Conservation (phyloP, 2,888 invertebrate species). For the Mimas tiliae region DNA sequence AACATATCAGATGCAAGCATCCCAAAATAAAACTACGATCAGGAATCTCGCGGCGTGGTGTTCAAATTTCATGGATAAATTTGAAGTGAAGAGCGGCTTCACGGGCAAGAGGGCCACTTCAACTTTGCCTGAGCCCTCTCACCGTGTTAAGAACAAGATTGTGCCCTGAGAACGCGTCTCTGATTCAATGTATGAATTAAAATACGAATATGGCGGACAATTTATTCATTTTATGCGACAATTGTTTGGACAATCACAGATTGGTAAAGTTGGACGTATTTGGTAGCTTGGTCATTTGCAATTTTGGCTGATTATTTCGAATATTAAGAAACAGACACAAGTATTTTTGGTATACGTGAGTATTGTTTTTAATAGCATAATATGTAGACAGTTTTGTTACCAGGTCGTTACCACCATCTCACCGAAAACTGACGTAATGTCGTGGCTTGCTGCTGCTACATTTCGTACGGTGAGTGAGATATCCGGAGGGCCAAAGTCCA, state of each 20-base stretch:
- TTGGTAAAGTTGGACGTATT: no score
- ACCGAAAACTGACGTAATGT: no score
- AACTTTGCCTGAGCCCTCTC: constrained; percentile 39
- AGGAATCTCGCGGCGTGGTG: constrained; percentile 36
- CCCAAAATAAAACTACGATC: constrained; percentile 35
- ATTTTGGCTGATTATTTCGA: no score
- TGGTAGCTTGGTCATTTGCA: no score
- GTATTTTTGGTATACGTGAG: no score
- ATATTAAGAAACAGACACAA: no score
- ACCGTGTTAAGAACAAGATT: constrained; percentile 45
- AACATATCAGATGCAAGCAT: neutral
- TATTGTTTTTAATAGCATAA: no score
- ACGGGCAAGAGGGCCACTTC: constrained; percentile 39
- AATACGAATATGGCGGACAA: neutral
- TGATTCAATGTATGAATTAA: constrained; percentile 31
- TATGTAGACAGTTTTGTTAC: no score
- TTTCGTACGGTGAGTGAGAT: no score
- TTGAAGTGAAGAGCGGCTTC: constrained; percentile 44
- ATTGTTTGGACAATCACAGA: neutral
- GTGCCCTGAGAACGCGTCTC: constrained; percentile 38
- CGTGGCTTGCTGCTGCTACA: no score
- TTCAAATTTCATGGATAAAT: constrained; percentile 50
- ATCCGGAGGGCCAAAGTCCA: no score
- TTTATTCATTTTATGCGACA: neutral
- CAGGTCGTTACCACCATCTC: no score